Evolutionary conservation across 2,113 vertebrate species (phyloP).

Genomic region (Pungitius pungitius): DNA sequence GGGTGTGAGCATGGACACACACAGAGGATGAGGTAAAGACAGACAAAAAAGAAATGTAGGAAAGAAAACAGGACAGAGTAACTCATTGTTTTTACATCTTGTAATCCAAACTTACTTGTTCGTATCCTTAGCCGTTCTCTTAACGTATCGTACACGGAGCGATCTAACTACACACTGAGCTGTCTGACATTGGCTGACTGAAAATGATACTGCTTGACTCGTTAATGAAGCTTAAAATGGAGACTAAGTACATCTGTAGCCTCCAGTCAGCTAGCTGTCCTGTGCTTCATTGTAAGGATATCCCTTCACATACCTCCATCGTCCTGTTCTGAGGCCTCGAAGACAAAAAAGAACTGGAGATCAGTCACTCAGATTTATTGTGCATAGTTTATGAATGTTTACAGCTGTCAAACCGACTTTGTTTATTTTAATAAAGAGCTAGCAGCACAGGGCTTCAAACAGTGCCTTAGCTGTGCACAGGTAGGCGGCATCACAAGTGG

Average conservation of each 20-base stretch:
- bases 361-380: neutral
- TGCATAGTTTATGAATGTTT: neutral
- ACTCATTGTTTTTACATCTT: slow-evolving; percentile 2
- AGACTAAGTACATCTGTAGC: neutral
- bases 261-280: neutral
- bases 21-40: slow-evolving; percentile 15
- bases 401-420: slow-evolving; percentile 1
- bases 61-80: slow-evolving; percentile 13
- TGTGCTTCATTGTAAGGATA: neutral
- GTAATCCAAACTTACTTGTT: neutral
- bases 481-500: slow-evolving; percentile 13
- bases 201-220: neutral
- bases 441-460: neutral
- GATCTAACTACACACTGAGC: neutral
- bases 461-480: neutral
- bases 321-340: neutral
- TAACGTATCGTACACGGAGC: neutral
- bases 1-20: slow-evolving; percentile 29
- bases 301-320: neutral
- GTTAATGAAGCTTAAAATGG: neutral
- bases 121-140: neutral
- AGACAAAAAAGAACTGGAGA: slow-evolving; percentile 24
- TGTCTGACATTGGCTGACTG: neutral
- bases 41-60: slow-evolving; percentile 18
- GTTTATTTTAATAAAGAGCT: neutral